Conservation (phyloP, 2,888 invertebrate genomes). For the Seira sanloemensis region DNA sequence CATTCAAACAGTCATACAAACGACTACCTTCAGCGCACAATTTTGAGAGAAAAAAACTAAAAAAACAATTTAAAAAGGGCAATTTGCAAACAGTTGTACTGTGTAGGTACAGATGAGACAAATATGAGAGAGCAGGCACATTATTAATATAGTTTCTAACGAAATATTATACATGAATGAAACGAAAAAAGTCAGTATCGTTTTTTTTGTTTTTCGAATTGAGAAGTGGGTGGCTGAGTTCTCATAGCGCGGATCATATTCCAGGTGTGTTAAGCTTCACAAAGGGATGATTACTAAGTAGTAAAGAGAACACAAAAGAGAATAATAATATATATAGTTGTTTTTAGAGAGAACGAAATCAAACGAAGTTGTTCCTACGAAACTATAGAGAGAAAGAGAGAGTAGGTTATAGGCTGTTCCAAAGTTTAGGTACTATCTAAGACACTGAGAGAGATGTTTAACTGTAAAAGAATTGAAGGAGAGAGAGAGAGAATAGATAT, state of each 20-base stretch:
- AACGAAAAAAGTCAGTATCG: neutral
- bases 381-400: neutral
- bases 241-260: constrained; percentile 37
- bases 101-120: neutral
- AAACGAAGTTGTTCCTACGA: too few relatives aligned
- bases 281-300: neutral
- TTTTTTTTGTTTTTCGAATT: neutral
- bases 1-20: constrained; percentile 18
- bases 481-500: neutral
- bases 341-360: neutral
- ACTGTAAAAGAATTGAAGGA: neutral
- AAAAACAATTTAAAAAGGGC: too few relatives aligned
- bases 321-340: too few relatives aligned
- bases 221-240: constrained; percentile 52
- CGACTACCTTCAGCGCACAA: constrained; percentile 14
- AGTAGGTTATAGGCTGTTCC: neutral
- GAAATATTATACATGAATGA: neutral
- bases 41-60: too few relatives aligned
- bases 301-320: neutral
- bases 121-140: constrained; percentile 6
- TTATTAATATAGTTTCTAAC: too few relatives aligned
- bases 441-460: neutral
- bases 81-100: neutral
- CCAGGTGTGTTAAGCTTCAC: constrained; percentile 27
- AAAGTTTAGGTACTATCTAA: too few relatives aligned